Percentiles rank a stretch among this genome's conserved stretches.
phyloP scores from a whole-genome alignment of 2,113 vertebrate species.

The Agelaius phoeniceus region DNA sequence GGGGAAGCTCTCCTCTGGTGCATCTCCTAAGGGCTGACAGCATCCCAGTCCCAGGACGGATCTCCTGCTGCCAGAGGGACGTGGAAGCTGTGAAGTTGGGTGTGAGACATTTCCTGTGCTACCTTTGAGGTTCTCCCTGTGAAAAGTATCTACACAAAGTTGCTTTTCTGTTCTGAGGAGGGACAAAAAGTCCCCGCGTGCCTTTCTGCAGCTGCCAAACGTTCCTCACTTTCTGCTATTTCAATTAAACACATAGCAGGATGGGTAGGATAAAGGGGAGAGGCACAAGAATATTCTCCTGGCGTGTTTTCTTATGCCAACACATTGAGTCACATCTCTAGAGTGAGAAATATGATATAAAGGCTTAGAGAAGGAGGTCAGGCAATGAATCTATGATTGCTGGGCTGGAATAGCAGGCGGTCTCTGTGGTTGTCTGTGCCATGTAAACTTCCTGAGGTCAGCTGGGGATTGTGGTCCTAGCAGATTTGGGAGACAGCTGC shows the following conservation, averaged over 20 bases:
- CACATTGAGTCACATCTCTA: slow-evolving; percentile 46
- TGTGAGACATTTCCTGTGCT: background rate
- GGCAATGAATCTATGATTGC: slow-evolving; percentile 12
- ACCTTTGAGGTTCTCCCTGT: background rate
- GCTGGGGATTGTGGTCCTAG: slow-evolving; percentile 30
- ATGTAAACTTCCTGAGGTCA: slow-evolving; percentile 32
- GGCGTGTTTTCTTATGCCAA: slow-evolving; percentile 15
- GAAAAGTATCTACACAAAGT: background rate
- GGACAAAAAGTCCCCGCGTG: rapidly evolving
- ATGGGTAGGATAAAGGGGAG: slow-evolving; percentile 22
- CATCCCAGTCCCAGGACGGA: background rate
- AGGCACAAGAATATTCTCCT: slow-evolving; percentile 19
- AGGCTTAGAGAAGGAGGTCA: slow-evolving; percentile 58
- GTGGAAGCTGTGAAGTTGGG: background rate
- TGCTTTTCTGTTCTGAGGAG: background rate
- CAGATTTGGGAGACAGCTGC: background rate
- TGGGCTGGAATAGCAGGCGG: background rate
- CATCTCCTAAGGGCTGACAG: rapidly evolving
- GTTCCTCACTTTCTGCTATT: slow-evolving; percentile 11
- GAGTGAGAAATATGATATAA: slow-evolving; percentile 60
- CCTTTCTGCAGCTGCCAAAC: background rate
- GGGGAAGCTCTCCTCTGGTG: background rate
- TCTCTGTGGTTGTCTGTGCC: slow-evolving; percentile 36
- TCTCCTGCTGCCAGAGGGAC: background rate
- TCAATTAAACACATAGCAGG: slow-evolving; percentile 41